Conservation (phyloP, 2,797 vertebrate species). For the Megaceryle alcyon region DNA sequence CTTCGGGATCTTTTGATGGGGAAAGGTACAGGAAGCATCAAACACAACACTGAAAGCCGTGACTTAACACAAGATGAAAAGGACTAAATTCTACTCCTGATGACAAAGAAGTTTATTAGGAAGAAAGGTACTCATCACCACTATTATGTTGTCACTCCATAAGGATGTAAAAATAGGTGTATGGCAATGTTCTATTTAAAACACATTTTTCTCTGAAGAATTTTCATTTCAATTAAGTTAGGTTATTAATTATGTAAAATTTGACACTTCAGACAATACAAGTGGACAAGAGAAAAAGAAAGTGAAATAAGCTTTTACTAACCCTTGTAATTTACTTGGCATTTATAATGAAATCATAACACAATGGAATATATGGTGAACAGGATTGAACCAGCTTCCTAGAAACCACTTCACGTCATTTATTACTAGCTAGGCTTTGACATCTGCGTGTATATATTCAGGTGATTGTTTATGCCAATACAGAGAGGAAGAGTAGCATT, state of each 20-base stretch:
- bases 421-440: background rate
- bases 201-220: background rate
- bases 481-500: background rate
- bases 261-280: constrained; percentile 31
- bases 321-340: background rate
- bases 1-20: background rate
- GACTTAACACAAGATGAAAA: background rate
- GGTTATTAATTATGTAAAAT: constrained; percentile 32
- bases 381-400: background rate
- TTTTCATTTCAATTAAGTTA: background rate
- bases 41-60: background rate
- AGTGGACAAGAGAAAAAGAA: background rate
- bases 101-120: background rate
- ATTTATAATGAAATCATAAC: background rate
- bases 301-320: background rate
- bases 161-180: background rate
- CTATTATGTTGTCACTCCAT: constrained; percentile 36
- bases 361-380: background rate
- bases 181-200: constrained; percentile 19
- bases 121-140: constrained; percentile 38
- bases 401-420: background rate
- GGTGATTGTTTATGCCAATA: background rate
- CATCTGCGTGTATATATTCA: background rate
- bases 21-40: background rate
- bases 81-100: background rate